Evolutionary conservation across 2,888 invertebrate species (phyloP), one percentile per base, ranked within the genome.

Genomic region (Yponomeuta cagnagella): DNA sequence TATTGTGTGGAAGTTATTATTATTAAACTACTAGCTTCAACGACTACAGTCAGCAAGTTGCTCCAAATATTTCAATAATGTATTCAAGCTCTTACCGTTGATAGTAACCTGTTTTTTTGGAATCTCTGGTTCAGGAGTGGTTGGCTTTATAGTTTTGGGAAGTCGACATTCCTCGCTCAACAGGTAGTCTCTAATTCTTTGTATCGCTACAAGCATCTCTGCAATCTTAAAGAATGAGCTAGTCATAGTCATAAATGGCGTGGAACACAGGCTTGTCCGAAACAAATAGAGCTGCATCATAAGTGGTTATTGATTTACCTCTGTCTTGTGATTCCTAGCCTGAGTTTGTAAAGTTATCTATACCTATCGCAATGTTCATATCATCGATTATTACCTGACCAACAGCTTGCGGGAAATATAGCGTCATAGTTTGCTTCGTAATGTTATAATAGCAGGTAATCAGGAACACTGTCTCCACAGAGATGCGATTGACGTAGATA

Each of bases 381-480:
- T 43, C 67, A 37, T 33, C 43, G 2, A 8, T 67, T 5, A 23
- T 78, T 80, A 91, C 91, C 76, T 92, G 91, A 72, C 91, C 91
- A 72, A 92, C 85, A 71, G 88, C 89, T 77, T 93, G 93, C 10
- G 94, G 93, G 77, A 97, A 95, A 79, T 95, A 95, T 43, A 96
- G 92, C 63, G 95, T 95, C 94, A 96, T 94, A 2, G 95, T 94
- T 77, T 95, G 93, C 74, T 96, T 94, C 52, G 96, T 88, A 63
- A 96, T 94, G 77, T 96, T 96, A 86, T 95, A 96, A 76, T 95
- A 94, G 33, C 96, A 94, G 5, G 95, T 94, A 48, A 95, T 89
- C 66, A 96, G 94, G 82, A 96, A 96, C 0, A 96, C 95, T 80
- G 94, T 94, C 82, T 96, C 95, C 1, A 96, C 95, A 0, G 94